Conservation (phyloP, 2,888 invertebrate species). For the Desoria tigrina region DNA sequence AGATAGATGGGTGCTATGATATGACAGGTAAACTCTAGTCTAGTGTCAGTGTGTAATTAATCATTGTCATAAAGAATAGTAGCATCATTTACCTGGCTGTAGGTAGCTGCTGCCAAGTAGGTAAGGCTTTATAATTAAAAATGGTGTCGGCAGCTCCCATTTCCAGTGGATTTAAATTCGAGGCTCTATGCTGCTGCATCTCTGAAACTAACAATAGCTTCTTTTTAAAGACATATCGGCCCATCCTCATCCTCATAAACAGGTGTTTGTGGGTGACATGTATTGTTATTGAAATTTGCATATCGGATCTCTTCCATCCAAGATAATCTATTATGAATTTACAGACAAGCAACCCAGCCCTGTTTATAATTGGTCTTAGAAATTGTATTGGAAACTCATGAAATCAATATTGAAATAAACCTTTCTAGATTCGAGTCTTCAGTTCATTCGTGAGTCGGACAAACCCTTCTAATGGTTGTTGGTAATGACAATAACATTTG, state of each 20-base stretch:
- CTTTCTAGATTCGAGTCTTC: too few relatives aligned
- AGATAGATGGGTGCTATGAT: slow-evolving; percentile 6
- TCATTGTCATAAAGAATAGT: slow-evolving; percentile 35
- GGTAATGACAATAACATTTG: too few relatives aligned
- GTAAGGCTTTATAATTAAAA: slow-evolving; percentile 23
- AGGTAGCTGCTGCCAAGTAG: slow-evolving; percentile 14
- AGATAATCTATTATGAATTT: neutral
- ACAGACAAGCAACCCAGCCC: neutral
- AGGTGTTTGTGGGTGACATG: slow-evolving; percentile 11
- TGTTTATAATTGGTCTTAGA: slow-evolving; percentile 10
- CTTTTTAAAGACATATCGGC: neutral
- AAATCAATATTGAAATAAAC: neutral
- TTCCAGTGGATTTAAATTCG: slow-evolving; percentile 1
- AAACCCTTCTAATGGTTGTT: too few relatives aligned
- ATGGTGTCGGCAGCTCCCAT: slow-evolving; percentile 26
- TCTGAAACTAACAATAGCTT: neutral
- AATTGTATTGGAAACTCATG: neutral
- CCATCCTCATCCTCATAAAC: neutral
- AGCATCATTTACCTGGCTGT: slow-evolving; percentile 18
- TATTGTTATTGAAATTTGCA: slow-evolving; percentile 6
- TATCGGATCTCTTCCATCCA: neutral
- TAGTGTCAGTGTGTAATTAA: slow-evolving; percentile 25
- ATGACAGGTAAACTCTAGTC: neutral
- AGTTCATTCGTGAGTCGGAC: too few relatives aligned
- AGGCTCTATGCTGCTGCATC: neutral